Base-by-base conservation (phyloP, 2,113 vertebrate species). In the Pluvialis apricaria region DNA sequence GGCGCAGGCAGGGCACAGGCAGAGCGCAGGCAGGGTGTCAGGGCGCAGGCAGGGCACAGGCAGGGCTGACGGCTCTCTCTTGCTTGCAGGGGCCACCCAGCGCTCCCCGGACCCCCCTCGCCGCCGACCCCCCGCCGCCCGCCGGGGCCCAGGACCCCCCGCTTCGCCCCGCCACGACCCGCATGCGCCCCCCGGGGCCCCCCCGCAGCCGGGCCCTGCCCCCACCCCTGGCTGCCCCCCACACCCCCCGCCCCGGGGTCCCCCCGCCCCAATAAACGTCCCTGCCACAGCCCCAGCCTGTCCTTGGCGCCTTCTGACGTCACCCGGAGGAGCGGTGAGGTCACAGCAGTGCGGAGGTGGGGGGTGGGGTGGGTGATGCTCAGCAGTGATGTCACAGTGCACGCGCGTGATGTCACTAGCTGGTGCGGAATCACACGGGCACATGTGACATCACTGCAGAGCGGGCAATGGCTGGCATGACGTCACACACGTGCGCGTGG, bases 211-310 rank as follows among this genome's bases (percentile, higher is more conserved):
- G n/a, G n/a, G n/a, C n/a, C n/a, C n/a, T n/a, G n/a, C n/a, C n/a
- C n/a, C n/a, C n/a, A n/a, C n/a, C n/a, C n/a, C n/a, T n/a, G n/a
- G n/a, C n/a, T n/a, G n/a, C n/a, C n/a, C n/a, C n/a, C n/a, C n/a
- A n/a, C n/a, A n/a, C n/a, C n/a, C n/a, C n/a, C 44, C 8, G 2
- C 6, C 32, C 47, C 36, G 26, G 19, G 57, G 57, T 60, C 5
- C 49, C 78, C 55, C 28, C 0, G 4, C 52, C 84, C 88, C 94
- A 92, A 92, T 92, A 86, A 94, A 86, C 20, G 4, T 70, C 86
- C 92, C 85, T 75, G 92, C 80, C 89, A 70, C 72, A 80, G 90
- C 47, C 92, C 58, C 25, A 15, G 36, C 60, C 91, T 94, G 57
- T 83, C 92, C 82, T 90, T 45, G 81, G 49, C 14, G 17, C 92